Base-by-base conservation (phyloP, 2,888 invertebrate genomes). In the Hirtodrosophila alboralis region DNA sequence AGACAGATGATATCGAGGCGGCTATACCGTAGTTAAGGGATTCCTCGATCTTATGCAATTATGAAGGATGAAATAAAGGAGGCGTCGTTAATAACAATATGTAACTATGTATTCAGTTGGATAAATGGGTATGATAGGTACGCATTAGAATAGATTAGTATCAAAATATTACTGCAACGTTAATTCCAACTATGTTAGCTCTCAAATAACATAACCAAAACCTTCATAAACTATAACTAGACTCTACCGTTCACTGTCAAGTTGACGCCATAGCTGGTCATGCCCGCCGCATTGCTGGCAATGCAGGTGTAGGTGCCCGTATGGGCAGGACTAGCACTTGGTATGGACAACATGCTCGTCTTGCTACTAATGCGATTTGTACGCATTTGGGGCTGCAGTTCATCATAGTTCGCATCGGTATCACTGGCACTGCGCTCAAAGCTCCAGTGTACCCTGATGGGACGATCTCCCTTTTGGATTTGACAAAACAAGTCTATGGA, bases 221-320 rank as follows among this genome's bases (percentile, higher is more conserved):
- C 52, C 67, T 33, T 2, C 18, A 23, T n/a, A 13, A 33, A 23
- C 0, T 12, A 3, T 12, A 9, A n/a, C 12, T 23, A 31, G 31
- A 23, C 14, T 10, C 31, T 90, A 94, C 93, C 93, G 90, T 93
- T 93, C 62, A 94, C 93, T 86, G 92, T 91, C 61, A 94, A 90
- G 70, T 91, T 91, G 60, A 93, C 92, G 76, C 92, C 92, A 83
- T 92, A 92, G 40, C 90, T 89, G 58, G 91, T 90, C 51, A 89
- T 89, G 83, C 95, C 96, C 53, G 95, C 95, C 80, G 92, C 92
- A 91, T 96, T 96, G 90, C 93, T 93, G 49, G 94, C 95, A 67
- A 93, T 91, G 89, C 95, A 95, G 61, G 94, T 94, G 90, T 95
- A 96, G 89, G 93, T 94, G 71, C 95, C 95, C 60, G 94, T 93